These are phyloP conservation scores for Tarsius wallacei DNA, from an alignment of 2,797 vertebrate species.

Conservation along the genomic window DNA sequence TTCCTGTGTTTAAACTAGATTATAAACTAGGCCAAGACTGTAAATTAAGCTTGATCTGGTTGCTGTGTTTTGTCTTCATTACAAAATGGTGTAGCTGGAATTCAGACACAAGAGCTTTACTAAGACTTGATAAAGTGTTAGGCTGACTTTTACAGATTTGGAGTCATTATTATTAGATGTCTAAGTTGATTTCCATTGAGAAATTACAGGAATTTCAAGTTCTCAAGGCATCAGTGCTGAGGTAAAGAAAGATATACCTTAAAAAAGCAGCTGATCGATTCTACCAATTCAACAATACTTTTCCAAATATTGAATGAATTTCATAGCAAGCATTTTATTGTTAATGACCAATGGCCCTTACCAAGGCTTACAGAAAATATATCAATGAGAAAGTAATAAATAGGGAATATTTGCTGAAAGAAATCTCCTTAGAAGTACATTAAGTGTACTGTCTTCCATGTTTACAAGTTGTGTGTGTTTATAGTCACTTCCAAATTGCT, in stretches of 20 bases:
- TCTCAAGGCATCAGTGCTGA: neutral
- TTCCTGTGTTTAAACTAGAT: neutral
- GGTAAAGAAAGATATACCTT: neutral
- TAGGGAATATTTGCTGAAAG: neutral
- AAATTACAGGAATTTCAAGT: neutral
- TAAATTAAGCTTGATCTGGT: conserved; percentile 14
- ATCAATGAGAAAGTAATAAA: conserved; percentile 26
- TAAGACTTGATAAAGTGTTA: neutral
- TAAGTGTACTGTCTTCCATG: neutral
- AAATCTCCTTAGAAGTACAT: neutral
- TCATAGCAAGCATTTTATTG: neutral
- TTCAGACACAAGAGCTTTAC: neutral
- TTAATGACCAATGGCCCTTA: conserved; percentile 31
- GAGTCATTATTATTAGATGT: conserved; percentile 1
- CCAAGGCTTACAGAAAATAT: neutral
- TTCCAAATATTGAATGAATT: neutral
- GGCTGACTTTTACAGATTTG: conserved; percentile 38
- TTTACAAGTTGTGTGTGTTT: neutral
- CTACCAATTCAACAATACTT: neutral
- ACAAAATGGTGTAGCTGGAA: conserved; percentile 9
- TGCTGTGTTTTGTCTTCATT: conserved; percentile 45
- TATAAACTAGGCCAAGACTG: conserved; percentile 49
- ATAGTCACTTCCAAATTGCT: neutral
- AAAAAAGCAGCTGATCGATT: neutral
- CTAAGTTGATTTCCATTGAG: neutral